A percentile compares a stretch with the other conserved stretches of the same genome.
Conservation (phyloP, 2,797 vertebrate species). For the Acipenser transmontanus region DNA sequence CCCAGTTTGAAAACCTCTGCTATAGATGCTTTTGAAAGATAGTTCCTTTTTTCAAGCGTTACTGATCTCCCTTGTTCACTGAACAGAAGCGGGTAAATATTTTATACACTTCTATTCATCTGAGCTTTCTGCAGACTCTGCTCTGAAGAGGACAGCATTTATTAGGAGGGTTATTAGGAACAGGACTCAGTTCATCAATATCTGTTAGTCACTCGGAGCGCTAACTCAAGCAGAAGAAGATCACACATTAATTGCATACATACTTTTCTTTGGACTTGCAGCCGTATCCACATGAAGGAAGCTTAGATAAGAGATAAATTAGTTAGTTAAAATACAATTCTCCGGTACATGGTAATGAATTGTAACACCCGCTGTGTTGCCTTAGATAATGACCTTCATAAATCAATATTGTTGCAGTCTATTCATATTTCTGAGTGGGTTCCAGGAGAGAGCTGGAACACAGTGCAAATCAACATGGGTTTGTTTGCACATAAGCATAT, state of each 20-base stretch:
- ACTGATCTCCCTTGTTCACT: too few relatives aligned
- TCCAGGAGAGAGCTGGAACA: too few relatives aligned
- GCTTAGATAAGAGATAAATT: conserved; percentile 65
- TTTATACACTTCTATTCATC: too few relatives aligned
- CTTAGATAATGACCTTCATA: conserved; percentile 59
- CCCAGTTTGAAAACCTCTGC: too few relatives aligned
- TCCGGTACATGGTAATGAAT: conserved; percentile 51
- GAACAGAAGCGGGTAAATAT: too few relatives aligned
- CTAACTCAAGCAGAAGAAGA: neutral
- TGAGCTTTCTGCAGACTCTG: too few relatives aligned
- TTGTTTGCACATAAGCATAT: too few relatives aligned
- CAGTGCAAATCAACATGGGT: too few relatives aligned
- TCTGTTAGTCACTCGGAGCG: neutral
- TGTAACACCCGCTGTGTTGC: conserved; percentile 43
- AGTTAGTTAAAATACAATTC: conserved; percentile 61
- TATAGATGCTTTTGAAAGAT: too few relatives aligned
- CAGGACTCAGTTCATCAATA: neutral
- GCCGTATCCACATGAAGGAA: conserved; percentile 23
- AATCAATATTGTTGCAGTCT: conserved; percentile 43
- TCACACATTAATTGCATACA: neutral
- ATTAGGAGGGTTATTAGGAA: neutral
- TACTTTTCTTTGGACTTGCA: neutral
- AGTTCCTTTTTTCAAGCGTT: too few relatives aligned
- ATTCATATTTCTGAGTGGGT: too few relatives aligned
- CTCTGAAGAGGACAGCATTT: neutral